Conservation (phyloP, 2,888 invertebrate species). For the Tiphia femorata region DNA sequence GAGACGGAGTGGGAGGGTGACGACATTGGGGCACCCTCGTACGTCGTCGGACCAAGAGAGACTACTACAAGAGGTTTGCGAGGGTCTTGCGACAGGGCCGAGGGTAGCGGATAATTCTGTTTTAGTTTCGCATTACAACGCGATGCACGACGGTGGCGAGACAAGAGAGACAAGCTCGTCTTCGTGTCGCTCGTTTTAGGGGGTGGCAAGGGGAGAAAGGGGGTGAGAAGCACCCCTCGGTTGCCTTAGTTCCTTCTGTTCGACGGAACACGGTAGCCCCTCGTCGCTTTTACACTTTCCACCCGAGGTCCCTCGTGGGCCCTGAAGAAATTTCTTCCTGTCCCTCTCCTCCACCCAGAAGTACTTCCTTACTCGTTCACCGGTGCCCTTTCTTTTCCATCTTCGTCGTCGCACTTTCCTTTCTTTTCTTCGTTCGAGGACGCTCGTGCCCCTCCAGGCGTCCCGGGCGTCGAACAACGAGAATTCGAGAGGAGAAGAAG, state of each 20-base stretch:
- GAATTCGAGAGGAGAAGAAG: no score
- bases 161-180: not conserved
- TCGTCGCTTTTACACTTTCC: no score
- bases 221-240: no score
- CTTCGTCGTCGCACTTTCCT: not conserved
- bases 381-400: not conserved
- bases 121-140: conserved; percentile 66
- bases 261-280: no score
- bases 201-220: no score
- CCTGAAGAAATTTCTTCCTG: no score
- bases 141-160: conserved; percentile 43
- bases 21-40: not conserved
- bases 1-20: not conserved
- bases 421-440: not conserved
- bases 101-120: conserved; percentile 63
- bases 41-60: conserved; percentile 12
- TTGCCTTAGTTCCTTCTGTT: no score
- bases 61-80: conserved; percentile 16
- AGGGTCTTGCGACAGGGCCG: not conserved
- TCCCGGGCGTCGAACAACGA: no score
- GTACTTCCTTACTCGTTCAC: not conserved
- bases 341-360: not conserved
- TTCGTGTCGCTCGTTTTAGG: no score
- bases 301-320: no score
- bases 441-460: no score